These are phyloP conservation scores for Cheirogaleus medius DNA, from an alignment of 2,113 vertebrate species.

Conservation along the genomic window DNA sequence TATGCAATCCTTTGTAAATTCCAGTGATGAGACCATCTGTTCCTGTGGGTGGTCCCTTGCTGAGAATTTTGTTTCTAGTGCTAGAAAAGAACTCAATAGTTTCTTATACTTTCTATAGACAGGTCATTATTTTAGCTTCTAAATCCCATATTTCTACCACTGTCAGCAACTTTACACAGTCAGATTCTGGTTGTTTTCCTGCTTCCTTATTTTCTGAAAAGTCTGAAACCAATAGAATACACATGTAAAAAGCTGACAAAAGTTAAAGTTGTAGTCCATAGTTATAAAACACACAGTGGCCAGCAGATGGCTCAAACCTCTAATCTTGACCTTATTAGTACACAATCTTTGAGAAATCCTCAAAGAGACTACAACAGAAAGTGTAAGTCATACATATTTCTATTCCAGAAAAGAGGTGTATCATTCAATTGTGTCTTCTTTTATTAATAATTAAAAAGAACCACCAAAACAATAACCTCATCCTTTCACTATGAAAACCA, in stretches of 20 bases:
- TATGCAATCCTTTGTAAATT: background rate
- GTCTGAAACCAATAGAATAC: background rate
- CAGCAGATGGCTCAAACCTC: background rate
- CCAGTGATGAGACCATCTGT: background rate
- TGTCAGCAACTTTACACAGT: background rate
- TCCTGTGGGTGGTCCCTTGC: background rate
- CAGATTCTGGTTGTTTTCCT: background rate
- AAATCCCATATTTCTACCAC: background rate
- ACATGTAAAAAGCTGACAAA: background rate
- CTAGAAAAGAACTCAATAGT: background rate
- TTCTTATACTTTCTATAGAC: background rate
- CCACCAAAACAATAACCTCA: background rate
- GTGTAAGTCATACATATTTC: background rate
- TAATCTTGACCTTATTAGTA: background rate
- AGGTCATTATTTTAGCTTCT: background rate
- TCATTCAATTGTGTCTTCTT: background rate
- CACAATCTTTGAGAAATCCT: background rate
- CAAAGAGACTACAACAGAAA: background rate
- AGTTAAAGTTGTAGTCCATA: background rate
- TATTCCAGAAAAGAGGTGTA: background rate
- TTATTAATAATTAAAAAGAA: background rate
- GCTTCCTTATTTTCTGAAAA: background rate
- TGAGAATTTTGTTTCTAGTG: slow-evolving; percentile 4
- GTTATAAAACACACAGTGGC: background rate
- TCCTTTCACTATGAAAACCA: background rate